These are phyloP conservation scores for Sisor rabdophorus DNA, from an alignment of 2,113 vertebrate species.

Conservation along the genomic window DNA sequence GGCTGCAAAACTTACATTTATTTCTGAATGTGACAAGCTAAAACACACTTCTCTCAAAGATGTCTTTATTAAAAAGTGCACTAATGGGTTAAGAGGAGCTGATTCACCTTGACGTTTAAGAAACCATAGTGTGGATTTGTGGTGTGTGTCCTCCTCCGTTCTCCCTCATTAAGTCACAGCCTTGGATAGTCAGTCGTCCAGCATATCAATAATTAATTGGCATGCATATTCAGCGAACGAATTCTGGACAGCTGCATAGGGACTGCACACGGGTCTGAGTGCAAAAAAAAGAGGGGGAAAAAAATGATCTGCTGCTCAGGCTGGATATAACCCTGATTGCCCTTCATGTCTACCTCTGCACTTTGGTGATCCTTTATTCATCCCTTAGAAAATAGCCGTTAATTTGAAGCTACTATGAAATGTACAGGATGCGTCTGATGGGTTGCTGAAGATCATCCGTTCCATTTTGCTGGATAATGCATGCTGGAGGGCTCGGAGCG, in stretches of 20 bases:
- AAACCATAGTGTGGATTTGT: constrained; percentile 5
- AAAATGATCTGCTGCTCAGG: constrained; percentile 2
- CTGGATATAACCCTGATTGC: constrained; percentile 3
- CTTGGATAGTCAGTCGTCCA: constrained; percentile 42
- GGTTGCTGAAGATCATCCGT: neutral
- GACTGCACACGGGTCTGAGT: constrained; percentile 8
- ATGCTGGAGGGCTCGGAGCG: neutral
- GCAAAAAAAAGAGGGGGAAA: neutral
- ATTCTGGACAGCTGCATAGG: constrained; percentile 36
- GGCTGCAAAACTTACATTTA: neutral
- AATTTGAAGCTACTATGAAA: neutral
- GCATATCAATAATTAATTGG: constrained; percentile 47
- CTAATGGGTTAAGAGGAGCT: neutral
- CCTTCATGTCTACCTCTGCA: neutral
- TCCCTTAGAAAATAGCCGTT: neutral
- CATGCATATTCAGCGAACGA: constrained; percentile 42
- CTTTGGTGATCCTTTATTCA: constrained; percentile 13
- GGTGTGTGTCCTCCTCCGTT: constrained; percentile 12
- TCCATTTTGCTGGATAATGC: neutral
- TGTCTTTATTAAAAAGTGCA: neutral
- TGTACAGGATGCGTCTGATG: neutral
- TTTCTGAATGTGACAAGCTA: neutral
- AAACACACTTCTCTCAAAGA: neutral
- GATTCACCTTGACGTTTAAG: neutral
- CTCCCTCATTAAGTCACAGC: constrained; percentile 34